Evolutionary conservation across 2,113 vertebrate genomes (phyloP).

Genomic region (Lepidothrix coronata): DNA sequence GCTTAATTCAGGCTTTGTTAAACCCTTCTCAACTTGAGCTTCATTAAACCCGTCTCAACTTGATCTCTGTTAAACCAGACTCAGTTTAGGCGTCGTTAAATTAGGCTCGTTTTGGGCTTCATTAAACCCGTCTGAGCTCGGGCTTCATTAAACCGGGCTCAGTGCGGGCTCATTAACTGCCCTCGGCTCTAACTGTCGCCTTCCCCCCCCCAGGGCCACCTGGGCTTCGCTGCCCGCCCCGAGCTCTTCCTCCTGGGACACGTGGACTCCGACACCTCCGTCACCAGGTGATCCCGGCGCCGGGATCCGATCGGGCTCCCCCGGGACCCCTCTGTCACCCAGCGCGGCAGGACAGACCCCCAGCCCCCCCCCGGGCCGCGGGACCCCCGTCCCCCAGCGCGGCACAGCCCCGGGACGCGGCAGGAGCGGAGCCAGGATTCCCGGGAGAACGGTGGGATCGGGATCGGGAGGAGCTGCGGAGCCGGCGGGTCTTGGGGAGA

Average conservation of each 20-base stretch:
- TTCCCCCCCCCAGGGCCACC: conserved; percentile 55
- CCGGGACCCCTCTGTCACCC: not conserved
- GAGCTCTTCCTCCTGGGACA: conserved; percentile 84
- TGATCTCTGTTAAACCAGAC: not conserved
- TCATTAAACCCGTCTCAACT: not conserved
- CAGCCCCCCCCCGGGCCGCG: no score
- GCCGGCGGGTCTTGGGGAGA: not conserved
- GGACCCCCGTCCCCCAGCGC: not conserved
- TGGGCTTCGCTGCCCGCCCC: conserved; percentile 75
- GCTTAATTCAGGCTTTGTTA: not conserved
- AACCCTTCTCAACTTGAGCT: not conserved
- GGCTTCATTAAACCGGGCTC: rapidly evolving
- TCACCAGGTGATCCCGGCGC: conserved; percentile 40
- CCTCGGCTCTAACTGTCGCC: not conserved
- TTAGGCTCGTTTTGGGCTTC: not conserved
- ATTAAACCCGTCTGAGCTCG: not conserved
- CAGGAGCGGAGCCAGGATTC: not conserved
- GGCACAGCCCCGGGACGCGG: not conserved
- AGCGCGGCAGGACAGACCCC: not conserved
- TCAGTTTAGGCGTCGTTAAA: not conserved
- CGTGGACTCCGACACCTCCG: conserved; percentile 68
- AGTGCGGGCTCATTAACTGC: rapidly evolving
- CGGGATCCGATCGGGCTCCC: rapidly evolving
- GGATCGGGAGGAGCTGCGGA: not conserved
- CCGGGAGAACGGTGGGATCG: not conserved